These are phyloP conservation scores for Benthosema pterotum DNA, from an alignment of 2,797 vertebrate genomes.

Conservation along the genomic window DNA sequence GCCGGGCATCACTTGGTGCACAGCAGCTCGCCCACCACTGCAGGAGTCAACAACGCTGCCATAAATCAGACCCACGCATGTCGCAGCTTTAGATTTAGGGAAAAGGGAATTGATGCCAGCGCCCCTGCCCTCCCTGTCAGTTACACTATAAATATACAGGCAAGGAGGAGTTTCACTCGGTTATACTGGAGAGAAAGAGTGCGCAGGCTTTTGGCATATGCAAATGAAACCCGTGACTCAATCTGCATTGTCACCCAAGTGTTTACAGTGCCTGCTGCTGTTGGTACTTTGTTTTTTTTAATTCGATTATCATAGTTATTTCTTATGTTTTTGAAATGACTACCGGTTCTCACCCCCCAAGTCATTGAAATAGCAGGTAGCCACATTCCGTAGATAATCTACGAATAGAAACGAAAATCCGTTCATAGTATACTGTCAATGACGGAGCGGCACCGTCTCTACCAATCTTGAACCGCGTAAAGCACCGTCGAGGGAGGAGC, in stretches of 20 bases:
- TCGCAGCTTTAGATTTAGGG: slow-evolving; percentile 29
- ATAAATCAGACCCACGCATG: slow-evolving; percentile 38
- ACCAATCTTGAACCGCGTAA: no score
- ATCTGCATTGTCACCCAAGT: slow-evolving; percentile 53
- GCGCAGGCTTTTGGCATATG: no score
- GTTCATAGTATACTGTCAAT: no score
- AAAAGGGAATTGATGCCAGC: slow-evolving; percentile 13
- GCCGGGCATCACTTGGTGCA: slow-evolving; percentile 17
- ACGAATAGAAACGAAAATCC: no score
- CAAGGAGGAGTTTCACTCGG: slow-evolving; percentile 49
- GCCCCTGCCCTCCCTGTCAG: slow-evolving; percentile 19
- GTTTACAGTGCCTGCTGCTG: slow-evolving; percentile 39
- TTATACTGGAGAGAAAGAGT: no score
- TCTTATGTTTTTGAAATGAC: slow-evolving; percentile 44
- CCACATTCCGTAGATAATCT: no score
- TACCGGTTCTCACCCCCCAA: no score
- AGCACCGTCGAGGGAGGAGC: no score
- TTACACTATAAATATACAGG: slow-evolving; percentile 51
- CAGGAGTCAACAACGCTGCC: slow-evolving; percentile 25
- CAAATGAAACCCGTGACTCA: slow-evolving; percentile 55
- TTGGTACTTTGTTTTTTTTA: slow-evolving; percentile 44
- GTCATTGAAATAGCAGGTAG: no score
- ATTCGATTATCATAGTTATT: slow-evolving; percentile 62
- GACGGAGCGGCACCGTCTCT: no score
- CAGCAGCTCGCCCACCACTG: slow-evolving; percentile 6